A percentile compares a stretch with the other conserved stretches of the same genome.
phyloP scores from a whole-genome alignment of 2,888 invertebrate genomes.

The Graphium colonna region DNA sequence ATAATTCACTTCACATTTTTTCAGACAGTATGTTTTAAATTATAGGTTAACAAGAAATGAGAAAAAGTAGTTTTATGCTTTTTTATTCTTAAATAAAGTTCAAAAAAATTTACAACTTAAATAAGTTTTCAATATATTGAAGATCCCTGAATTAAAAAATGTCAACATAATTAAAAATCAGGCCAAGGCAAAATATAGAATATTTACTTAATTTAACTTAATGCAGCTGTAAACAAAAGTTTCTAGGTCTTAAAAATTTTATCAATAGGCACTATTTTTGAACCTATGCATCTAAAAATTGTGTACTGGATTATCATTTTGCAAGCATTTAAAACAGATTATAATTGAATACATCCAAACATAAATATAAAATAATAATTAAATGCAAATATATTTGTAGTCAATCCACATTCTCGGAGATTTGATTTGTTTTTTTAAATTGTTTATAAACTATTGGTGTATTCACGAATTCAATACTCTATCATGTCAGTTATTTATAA shows the following conservation, averaged over 20 bases:
- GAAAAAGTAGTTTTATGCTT: neutral
- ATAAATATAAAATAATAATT: conserved; percentile 1
- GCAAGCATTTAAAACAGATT: neutral
- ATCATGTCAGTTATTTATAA: too few relatives aligned
- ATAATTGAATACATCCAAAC: neutral
- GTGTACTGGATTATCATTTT: neutral
- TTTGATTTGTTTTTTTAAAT: neutral
- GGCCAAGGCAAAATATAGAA: neutral
- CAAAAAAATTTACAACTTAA: conserved; percentile 17
- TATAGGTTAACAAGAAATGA: neutral
- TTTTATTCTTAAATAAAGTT: conserved; percentile 48
- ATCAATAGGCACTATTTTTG: conserved; percentile 5
- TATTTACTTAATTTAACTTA: neutral
- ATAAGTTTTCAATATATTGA: conserved; percentile 8
- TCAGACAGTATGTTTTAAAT: too few relatives aligned
- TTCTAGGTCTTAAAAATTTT: neutral
- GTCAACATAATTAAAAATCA: neutral
- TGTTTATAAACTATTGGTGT: neutral
- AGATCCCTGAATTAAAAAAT: neutral
- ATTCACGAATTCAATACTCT: too few relatives aligned
- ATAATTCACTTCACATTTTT: too few relatives aligned
- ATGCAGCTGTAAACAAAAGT: neutral
- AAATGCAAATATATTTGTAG: conserved; percentile 16
- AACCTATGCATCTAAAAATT: neutral
- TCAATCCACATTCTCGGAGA: neutral